Evolutionary conservation across 2,113 vertebrate genomes (phyloP), one percentile per base, ranked within the genome.

Genomic region (Prolemur simus): DNA sequence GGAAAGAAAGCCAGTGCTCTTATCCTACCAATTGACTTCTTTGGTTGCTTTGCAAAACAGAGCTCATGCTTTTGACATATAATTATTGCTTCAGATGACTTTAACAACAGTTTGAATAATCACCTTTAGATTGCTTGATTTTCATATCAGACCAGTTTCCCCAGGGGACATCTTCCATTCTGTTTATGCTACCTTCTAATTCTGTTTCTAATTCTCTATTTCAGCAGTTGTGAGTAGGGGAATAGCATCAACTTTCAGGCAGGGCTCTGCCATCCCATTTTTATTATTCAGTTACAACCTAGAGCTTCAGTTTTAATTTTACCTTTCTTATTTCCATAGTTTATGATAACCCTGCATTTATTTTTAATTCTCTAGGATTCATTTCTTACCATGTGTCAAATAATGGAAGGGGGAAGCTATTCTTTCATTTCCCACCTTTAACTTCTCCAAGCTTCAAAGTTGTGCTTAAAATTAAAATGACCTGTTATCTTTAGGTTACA

Each of bases 391-490:
- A 69, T 10, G 68, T 45, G 85, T 88, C n/a, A 85, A 64, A 63
- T 74, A 81, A 91, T 25, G 14, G 54, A 64, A 69, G 15, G 29
- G 2, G 21, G 4, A 73, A 81, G 8, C 10, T 69, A 58, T 69
- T 49, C 45, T 95, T 96, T 91, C 47, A 84, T 74, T 95, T 78
- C 42, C 9, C 9, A 60, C 81, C 84, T 87, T 71, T 69, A 80
- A 74, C 86, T 92, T 92, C 25, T 60, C 13, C 15, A 60, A 86
- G 17, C 8, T 84, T 89, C 78, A 89, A 69, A 88, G 47, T 32
- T 95, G n/a, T 64, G 25, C 71, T 94, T 83, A 86, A 83, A 87
- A 92, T 90, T 17, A 89, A 93, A 78, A 80, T 45, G 29, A 45
- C 39, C 74, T 81, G 2, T 10, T 83, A 68, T 95, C 91, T 90